Base-by-base conservation (phyloP, 2,888 invertebrate species). In the Caenorhabditis sp. region DNA sequence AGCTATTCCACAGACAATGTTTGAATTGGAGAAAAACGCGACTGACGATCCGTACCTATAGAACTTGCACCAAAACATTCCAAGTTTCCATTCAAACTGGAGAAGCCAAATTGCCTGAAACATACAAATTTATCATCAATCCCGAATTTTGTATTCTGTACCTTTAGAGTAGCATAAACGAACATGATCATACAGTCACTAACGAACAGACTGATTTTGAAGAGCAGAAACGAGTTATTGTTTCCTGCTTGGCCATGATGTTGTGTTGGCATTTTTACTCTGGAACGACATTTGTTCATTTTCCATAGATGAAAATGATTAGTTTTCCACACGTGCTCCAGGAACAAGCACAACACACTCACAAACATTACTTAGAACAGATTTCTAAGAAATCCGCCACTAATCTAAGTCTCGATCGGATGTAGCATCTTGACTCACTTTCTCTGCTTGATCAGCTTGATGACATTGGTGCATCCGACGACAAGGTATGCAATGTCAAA, bases 181-280 rank as follows among this genome's bases (percentile, higher is more conserved):
- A 87, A 70, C 62, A 89, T 82, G 58, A 90, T 90, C 53, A 84
- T 71, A 60, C 89, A 89, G 62, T 90, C 89, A 26, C 88, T 86
- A 60, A 86, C 76, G 61, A 85, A 87, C 24, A 90, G 79, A 70
- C 89, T 88, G 64, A 88, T 67, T 67, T 90, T 90, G 84, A 89
- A 77, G 11, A 69, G 56, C 37, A 55, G 15, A n/a, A 77, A 77
- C 22, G 77, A 77, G 24, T 77, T 77, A 0, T 60, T 24, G 22
- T n/a, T 58, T 22, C 56, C 67, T 0, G 67, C 53, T 28, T 61
- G 61, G 1, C 76, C 67, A 51, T 68, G 67, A 9, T 50, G 51
- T 28, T 51, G 67, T 13, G 53, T 15, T 47, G 76, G 76, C 1
- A n/a, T 60, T 35, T 76, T 76, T 1, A 58, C 55, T 44, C 65